Percentiles rank a stretch among this genome's conserved stretches.
phyloP scores from a whole-genome alignment of 2,888 invertebrate species.

The Coleophora flavipennella region DNA sequence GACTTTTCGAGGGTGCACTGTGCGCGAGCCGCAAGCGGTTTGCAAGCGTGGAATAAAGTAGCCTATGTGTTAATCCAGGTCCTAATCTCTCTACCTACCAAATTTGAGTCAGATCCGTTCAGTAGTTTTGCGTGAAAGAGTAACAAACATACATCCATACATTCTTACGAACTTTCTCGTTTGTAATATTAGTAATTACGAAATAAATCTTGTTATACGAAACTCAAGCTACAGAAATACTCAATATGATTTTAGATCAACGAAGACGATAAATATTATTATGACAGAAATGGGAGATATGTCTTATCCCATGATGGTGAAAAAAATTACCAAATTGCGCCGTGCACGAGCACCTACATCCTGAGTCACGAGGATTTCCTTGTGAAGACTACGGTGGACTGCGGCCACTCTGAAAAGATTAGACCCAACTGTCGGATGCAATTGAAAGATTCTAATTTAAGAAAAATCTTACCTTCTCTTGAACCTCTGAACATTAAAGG shows the following conservation, averaged over 20 bases:
- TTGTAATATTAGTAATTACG: background rate
- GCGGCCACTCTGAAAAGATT: constrained; percentile 31
- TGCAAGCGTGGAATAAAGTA: too few species aligned
- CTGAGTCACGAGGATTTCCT: constrained; percentile 28
- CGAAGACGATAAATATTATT: constrained; percentile 30
- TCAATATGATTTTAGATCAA: too few species aligned
- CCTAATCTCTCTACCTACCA: too few species aligned
- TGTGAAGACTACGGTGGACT: constrained; percentile 29
- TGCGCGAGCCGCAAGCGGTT: too few species aligned
- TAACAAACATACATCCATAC: background rate
- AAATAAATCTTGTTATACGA: background rate
- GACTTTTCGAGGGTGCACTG: too few species aligned
- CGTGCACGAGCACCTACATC: constrained; percentile 40
- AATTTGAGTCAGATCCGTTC: too few species aligned
- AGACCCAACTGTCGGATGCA: constrained; percentile 27
- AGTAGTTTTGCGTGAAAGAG: too few species aligned
- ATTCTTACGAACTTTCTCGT: background rate
- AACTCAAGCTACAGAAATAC: too few species aligned
- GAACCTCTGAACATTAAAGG: constrained; percentile 30
- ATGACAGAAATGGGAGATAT: constrained; percentile 42
- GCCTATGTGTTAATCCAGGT: too few species aligned
- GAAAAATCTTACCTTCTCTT: constrained; percentile 27
- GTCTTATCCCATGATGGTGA: constrained; percentile 21
- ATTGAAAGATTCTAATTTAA: constrained; percentile 23
- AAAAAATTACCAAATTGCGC: constrained; percentile 38